These are phyloP conservation scores for Pachypeltis micranthus DNA, from an alignment of 1,140 invertebrate species.

Conservation along the genomic window DNA sequence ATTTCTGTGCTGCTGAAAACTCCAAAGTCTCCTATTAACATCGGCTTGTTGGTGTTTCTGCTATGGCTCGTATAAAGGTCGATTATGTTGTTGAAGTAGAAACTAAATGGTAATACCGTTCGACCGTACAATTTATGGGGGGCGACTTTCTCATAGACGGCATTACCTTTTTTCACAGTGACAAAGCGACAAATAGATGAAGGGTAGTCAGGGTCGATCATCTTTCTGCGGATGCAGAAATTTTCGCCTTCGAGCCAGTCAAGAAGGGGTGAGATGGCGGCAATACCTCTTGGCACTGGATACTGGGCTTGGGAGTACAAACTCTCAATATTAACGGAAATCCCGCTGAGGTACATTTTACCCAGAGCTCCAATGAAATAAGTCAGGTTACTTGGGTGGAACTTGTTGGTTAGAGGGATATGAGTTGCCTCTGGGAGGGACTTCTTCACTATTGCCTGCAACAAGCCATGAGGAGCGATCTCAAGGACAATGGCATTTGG, in stretches of 20 bases:
- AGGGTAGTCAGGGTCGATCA: not conserved
- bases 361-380: constrained; percentile 41
- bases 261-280: constrained; percentile 54
- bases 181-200: not conserved
- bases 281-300: constrained; percentile 58
- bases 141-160: not conserved
- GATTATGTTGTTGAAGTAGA: not conserved
- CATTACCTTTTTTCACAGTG: not conserved
- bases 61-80: not conserved
- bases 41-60: not conserved
- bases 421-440: constrained; percentile 40
- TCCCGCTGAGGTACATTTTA: constrained; percentile 51
- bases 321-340: constrained; percentile 45
- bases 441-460: constrained; percentile 47
- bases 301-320: constrained; percentile 49
- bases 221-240: not conserved
- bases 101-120: not conserved
- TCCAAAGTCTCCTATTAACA: not conserved
- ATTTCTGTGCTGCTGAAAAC: not conserved
- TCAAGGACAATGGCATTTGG: constrained; percentile 46
- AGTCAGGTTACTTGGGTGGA: constrained; percentile 37
- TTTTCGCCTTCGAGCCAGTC: constrained; percentile 39
- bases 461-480: constrained; percentile 45
- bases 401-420: constrained; percentile 45
- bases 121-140: not conserved